Base-by-base conservation (phyloP, 2,797 vertebrate genomes). In the Centropyge bicolor region DNA sequence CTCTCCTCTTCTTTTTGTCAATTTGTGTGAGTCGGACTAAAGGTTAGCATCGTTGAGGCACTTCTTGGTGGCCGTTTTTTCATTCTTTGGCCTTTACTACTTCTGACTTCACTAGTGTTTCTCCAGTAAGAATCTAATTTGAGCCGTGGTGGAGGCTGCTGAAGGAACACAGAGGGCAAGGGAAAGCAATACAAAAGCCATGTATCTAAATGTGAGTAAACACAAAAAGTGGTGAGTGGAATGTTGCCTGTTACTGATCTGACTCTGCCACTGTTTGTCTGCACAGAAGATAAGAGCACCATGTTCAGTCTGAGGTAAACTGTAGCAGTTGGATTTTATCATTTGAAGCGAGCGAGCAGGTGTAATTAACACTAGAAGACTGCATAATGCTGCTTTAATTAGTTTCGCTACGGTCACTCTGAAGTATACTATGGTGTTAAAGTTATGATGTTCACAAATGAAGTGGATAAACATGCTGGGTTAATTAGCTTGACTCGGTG, bases 21-120 rank as follows among this genome's bases (percentile, higher is more conserved):
- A 88, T 84, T 89, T 88, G 83, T 84, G 81, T 67, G 76, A 70
- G 73, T 81, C 84, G 81, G 87, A 83, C 76, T 92, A 90, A 92
- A 92, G 90, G 91, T 92, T 91, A 93, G 83, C 81, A 70, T 83
- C 61, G 49, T 70, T 10, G 77, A 72, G 84, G 80, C 77, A 84
- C 82, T 87, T 81, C 76, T 86, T 67, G 12, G 52, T 81, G 56
- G 76, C 76, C 2, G 3, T 46, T 66, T 74, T 64, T 73, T 70
- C 74, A 78, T 69, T 79, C 66, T 59, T 78, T 84, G 82, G 83
- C 76, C 86, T 90, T 89, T 90, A 81, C 76, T 79, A 27, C 78
- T 57, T 78, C 70, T 59, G 79, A 88, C 68, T 82, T 76, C 16
- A 49, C 76, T 36, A 1, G 67, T 62, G 66, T 67, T 56, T 77